A percentile compares a stretch with the other conserved stretches of the same genome.
Evolutionary conservation across 2,113 vertebrate species (phyloP).

Genomic region (Paradoxurus hermaphroditus): DNA sequence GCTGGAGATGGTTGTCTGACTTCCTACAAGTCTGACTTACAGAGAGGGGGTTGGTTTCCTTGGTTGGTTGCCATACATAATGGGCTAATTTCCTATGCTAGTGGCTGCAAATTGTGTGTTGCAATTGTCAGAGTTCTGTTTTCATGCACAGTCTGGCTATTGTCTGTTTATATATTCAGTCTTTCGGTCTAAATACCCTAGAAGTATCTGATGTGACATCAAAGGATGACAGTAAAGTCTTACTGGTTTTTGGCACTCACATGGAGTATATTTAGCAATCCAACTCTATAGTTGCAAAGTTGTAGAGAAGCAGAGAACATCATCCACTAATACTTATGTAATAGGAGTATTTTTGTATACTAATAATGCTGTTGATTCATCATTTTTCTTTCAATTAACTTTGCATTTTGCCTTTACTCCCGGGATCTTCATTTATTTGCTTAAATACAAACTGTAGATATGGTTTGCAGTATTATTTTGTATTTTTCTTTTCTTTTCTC

Average conservation of each 20-base stretch:
- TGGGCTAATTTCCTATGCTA: not conserved
- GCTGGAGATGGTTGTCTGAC: not conserved
- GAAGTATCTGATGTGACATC: conserved; percentile 94
- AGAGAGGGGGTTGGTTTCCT: not conserved
- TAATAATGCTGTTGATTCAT: conserved; percentile 84
- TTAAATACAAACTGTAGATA: conserved; percentile 77
- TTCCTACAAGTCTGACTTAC: not conserved
- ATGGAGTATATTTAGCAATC: conserved; percentile 84
- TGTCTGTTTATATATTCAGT: not conserved
- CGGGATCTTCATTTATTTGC: conserved; percentile 78
- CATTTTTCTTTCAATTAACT: conserved; percentile 85
- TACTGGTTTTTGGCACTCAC: conserved; percentile 79
- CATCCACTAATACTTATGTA: conserved; percentile 83
- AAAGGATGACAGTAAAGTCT: conserved; percentile 91
- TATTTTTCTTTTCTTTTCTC: not conserved
- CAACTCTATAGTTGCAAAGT: conserved; percentile 83
- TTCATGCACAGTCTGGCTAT: not conserved
- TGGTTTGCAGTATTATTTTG: conserved; percentile 63
- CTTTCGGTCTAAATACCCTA: conserved; percentile 86
- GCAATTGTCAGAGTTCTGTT: not conserved
- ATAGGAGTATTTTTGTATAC: conserved; percentile 87
- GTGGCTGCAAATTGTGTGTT: not conserved
- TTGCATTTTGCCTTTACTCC: conserved; percentile 86
- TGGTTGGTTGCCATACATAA: not conserved
- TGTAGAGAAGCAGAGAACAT: conserved; percentile 84